phyloP scores from a whole-genome alignment of 2,888 invertebrate species.

The Apodemia zela region DNA sequence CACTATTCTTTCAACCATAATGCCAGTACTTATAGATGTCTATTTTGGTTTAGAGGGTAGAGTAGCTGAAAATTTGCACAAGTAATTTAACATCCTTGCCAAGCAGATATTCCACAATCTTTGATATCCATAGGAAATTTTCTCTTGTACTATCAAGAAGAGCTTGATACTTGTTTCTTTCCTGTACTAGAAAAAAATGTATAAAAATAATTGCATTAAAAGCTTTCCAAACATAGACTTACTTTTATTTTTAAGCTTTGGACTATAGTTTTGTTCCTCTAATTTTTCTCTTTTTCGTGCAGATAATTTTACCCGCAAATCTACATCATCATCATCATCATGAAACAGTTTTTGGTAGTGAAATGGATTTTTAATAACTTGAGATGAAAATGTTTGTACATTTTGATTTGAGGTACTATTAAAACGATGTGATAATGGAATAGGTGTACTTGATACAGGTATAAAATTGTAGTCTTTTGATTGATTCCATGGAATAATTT shows the following conservation, averaged over 20 bases:
- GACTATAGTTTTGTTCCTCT: not conserved
- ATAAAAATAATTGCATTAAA: too few relatives aligned
- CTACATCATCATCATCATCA: not conserved
- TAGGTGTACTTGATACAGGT: conserved; percentile 22
- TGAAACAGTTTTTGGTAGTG: not conserved
- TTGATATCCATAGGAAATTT: too few relatives aligned
- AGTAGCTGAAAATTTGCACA: too few relatives aligned
- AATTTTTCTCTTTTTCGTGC: not conserved
- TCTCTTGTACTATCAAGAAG: too few relatives aligned
- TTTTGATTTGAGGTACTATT: not conserved
- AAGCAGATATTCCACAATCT: too few relatives aligned
- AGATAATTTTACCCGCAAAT: not conserved
- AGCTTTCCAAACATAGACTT: not conserved
- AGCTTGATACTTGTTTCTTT: too few relatives aligned
- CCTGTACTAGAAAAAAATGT: too few relatives aligned
- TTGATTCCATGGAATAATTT: conserved; percentile 26
- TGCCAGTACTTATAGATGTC: too few relatives aligned
- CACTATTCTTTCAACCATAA: too few relatives aligned
- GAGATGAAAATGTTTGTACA: not conserved
- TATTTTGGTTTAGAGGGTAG: too few relatives aligned
- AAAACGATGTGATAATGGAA: conserved; percentile 18
- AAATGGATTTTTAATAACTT: not conserved
- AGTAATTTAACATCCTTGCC: too few relatives aligned
- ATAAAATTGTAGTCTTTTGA: conserved; percentile 18
- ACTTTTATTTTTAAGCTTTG: not conserved